Percentiles rank a stretch among this genome's conserved stretches.
These are phyloP conservation scores for Oscheius onirici DNA, from an alignment of 2,888 invertebrate species.

Conservation along the genomic window DNA sequence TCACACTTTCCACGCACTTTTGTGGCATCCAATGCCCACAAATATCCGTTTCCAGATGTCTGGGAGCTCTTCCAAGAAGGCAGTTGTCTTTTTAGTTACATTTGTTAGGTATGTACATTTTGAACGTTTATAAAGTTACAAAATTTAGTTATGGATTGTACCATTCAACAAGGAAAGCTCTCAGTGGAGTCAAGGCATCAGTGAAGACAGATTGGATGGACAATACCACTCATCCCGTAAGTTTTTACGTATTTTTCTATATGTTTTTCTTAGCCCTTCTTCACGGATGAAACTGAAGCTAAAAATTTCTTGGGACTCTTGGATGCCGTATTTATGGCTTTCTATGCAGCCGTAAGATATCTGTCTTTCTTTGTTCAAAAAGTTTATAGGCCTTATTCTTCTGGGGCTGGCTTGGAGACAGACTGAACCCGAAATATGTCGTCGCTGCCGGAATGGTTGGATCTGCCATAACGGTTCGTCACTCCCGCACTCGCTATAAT, in stretches of 20 bases:
- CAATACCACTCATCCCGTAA: slow-evolving; percentile 56
- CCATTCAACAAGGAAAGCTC: slow-evolving; percentile 66
- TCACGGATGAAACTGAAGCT: slow-evolving; percentile 58
- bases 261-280: slow-evolving; percentile 53
- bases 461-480: slow-evolving; percentile 72
- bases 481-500: neutral
- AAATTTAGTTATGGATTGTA: slow-evolving; percentile 66
- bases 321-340: slow-evolving; percentile 70
- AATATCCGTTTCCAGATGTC: slow-evolving; percentile 10
- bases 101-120: slow-evolving; percentile 56
- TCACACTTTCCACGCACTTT: neutral
- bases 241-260: neutral
- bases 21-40: neutral
- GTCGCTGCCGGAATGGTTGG: slow-evolving; percentile 74
- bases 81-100: slow-evolving; percentile 58
- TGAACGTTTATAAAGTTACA: neutral
- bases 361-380: neutral
- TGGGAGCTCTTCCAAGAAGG: slow-evolving; percentile 8
- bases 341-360: slow-evolving; percentile 65
- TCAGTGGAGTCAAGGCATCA: slow-evolving; percentile 69
- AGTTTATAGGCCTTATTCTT: slow-evolving; percentile 73
- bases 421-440: slow-evolving; percentile 73
- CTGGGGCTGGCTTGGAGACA: slow-evolving; percentile 75
- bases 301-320: slow-evolving; percentile 68
- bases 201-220: slow-evolving; percentile 65